These are phyloP conservation scores for Machimus atricapillus DNA, from an alignment of 2,888 invertebrate genomes.

Conservation along the genomic window DNA sequence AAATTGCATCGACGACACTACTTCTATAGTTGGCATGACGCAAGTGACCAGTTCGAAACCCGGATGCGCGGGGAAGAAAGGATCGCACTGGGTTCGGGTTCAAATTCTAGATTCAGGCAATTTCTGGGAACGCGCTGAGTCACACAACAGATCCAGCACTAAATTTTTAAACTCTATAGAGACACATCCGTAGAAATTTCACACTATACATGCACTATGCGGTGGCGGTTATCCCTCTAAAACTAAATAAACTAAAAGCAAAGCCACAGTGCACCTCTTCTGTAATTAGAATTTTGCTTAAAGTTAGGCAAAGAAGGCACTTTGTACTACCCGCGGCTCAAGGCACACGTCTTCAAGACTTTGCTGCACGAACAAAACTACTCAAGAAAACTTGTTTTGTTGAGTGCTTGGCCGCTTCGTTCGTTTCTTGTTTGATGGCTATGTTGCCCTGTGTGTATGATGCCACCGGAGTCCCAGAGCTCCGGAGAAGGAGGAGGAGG, in stretches of 20 bases:
- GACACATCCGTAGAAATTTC: background rate
- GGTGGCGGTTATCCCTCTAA: background rate
- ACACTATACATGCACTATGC: background rate
- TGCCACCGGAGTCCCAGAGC: background rate
- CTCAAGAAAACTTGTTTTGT: constrained; percentile 61
- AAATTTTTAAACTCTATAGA: background rate
- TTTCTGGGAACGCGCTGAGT: constrained; percentile 4
- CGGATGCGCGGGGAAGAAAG: background rate
- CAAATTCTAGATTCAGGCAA: background rate
- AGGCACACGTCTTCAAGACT: constrained; percentile 58
- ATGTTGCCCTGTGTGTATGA: background rate
- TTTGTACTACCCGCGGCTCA: constrained; percentile 8
- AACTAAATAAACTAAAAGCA: background rate
- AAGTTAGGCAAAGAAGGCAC: background rate
- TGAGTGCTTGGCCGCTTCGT: constrained; percentile 48
- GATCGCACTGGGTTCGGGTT: background rate
- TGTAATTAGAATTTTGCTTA: background rate
- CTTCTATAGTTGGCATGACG: background rate
- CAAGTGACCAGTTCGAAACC: background rate
- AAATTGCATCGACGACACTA: background rate
- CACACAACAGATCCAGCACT: background rate
- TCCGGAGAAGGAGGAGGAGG: too few relatives aligned
- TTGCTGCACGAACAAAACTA: constrained; percentile 61
- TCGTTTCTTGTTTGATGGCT: background rate
- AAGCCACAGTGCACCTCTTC: background rate